A percentile compares a stretch with the other conserved stretches of the same genome.
phyloP scores from a whole-genome alignment of 2,888 invertebrate species.

The Agrenia bidenticulata region DNA sequence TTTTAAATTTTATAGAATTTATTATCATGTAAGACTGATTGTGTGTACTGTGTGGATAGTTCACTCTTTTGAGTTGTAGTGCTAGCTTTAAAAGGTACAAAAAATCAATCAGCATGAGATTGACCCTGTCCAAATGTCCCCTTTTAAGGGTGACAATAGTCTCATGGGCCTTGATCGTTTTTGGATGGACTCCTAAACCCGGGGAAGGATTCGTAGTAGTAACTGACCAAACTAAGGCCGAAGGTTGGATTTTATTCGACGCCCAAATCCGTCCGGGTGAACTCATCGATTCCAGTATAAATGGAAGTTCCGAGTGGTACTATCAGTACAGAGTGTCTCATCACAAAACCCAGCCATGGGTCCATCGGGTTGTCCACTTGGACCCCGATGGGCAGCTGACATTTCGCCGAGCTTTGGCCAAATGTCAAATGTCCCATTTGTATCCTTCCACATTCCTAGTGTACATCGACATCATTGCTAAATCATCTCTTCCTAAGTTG shows the following conservation, averaged over 20 bases:
- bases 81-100: no score
- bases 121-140: no score
- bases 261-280: slow-evolving; percentile 33
- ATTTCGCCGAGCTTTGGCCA: slow-evolving; percentile 2
- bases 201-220: slow-evolving; percentile 47
- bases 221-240: slow-evolving; percentile 45
- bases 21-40: no score
- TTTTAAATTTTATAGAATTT: no score
- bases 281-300: neutral
- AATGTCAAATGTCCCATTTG: slow-evolving; percentile 20
- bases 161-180: no score
- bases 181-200: no score
- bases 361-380: slow-evolving; percentile 49
- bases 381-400: slow-evolving; percentile 48
- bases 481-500: slow-evolving; percentile 5
- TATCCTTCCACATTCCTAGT: slow-evolving; percentile 49
- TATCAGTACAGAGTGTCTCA: slow-evolving; percentile 50
- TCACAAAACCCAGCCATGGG: slow-evolving; percentile 52
- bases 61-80: no score
- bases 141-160: no score
- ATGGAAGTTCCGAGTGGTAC: slow-evolving; percentile 19
- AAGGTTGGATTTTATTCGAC: slow-evolving; percentile 51
- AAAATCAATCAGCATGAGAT: no score
- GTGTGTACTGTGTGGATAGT: no score
- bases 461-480: slow-evolving; percentile 50